Base-by-base conservation (phyloP, 2,113 vertebrate genomes). In the Bagarius yarrelli region DNA sequence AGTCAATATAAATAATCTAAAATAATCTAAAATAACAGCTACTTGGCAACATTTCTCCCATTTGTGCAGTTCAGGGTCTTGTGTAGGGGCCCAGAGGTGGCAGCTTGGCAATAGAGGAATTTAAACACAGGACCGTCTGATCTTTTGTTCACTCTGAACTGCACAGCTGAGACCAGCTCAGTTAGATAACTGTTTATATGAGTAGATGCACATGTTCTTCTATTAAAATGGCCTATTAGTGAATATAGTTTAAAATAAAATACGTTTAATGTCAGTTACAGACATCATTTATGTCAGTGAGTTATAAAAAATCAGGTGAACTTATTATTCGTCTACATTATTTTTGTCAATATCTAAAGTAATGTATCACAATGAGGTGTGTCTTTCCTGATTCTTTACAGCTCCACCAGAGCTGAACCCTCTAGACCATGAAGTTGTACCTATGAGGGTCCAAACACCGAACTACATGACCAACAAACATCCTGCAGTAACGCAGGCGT, bases 321-420 rank as follows among this genome's bases (percentile, higher is more conserved):
- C 8, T 61, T 61, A 61, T 61, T 61, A 16, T 27, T 34, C 34
- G 69, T 9, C 44, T 27, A 53, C 6, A 71, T 44, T 50, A 8
- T 8, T 47, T 70, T 44, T 69, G 32, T 66, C 63, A 52, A 36
- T n/a, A 14, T 34, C 13, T 40, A 6, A 59, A 2, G 16, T 25
- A 59, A 14, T 19, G 16, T 21, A 12, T 52, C 18, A 21, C 18
- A 25, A 52, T 34, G 3, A 53, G 19, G 13, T 71, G 19, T n/a
- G n/a, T 78, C 1, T 77, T 23, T 69, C 30, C 12, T 59, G 8
- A 18, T 73, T 52, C 25, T 50, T 78, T 32, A 78, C 53, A 94
- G 93, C 92, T 0, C 93, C 93, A 15, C 55, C 88, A 1, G 91
- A 92, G 27, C 69, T 94, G 13, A 90, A 94, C 85, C 87, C 90